phyloP scores from a whole-genome alignment of 2,888 invertebrate genomes.

The Cataglyphis livida region DNA sequence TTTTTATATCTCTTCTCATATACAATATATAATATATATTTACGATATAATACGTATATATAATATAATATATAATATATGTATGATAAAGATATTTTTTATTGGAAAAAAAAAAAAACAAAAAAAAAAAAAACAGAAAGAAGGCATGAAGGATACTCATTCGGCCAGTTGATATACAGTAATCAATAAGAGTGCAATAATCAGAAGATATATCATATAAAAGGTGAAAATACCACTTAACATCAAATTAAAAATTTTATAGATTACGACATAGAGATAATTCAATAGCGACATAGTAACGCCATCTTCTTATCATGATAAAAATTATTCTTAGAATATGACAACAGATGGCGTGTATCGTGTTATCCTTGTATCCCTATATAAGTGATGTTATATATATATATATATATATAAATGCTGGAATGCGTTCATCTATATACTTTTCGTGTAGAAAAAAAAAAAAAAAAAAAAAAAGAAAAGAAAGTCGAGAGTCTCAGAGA shows the following conservation, averaged over 20 bases:
- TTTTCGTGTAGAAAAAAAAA: background rate
- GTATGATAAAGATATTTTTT: background rate
- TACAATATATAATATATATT: background rate
- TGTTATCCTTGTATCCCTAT: background rate
- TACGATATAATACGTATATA: background rate
- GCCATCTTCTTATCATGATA: constrained; percentile 4
- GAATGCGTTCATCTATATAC: background rate
- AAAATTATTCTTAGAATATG: background rate
- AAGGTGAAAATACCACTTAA: too few relatives aligned
- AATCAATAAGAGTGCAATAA: too few relatives aligned
- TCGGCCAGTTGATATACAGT: too few relatives aligned
- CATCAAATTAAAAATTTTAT: background rate
- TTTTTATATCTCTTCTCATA: background rate
- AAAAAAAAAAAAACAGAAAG: too few relatives aligned
- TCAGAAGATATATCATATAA: too few relatives aligned
- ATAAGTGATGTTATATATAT: background rate
- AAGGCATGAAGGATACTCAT: too few relatives aligned
- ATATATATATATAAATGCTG: background rate
- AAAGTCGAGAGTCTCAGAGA: background rate
- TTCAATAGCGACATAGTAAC: background rate
- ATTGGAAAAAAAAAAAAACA: too few relatives aligned
- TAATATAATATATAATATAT: background rate
- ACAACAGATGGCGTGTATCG: background rate
- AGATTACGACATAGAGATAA: background rate
- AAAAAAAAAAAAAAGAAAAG: background rate